Base-by-base conservation (phyloP, 2,888 invertebrate genomes). In the Melinopterus prodromus region DNA sequence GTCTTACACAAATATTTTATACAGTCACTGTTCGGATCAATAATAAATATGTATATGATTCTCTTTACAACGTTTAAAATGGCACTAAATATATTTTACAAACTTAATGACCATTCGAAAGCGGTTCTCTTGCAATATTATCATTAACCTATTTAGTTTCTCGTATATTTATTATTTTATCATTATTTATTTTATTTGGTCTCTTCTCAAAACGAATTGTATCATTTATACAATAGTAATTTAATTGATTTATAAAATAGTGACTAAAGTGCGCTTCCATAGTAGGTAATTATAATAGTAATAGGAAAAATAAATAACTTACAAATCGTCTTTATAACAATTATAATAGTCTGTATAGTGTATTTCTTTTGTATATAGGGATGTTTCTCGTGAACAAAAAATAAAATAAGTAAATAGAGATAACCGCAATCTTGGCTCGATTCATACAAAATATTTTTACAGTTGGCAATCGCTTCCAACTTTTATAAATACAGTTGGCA, bases 401-500 rank as follows among this genome's bases (percentile, higher is more conserved):
- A 26, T 26, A 26, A 26, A 26, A 26, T 26, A 26, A 3, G 35
- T n/a, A n/a, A n/a, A n/a, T n/a, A n/a, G n/a, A n/a, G n/a, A 74
- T 74, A 36, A 74, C n/a, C 12, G 16, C 26, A n/a, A 71, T 35
- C 26, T 74, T 35, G 74, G 37, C 35, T 74, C n/a, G 9, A 26
- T 38, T n/a, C 5, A 74, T n/a, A 37, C 16, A 36, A 37, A 35
- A 74, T 74, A 74, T 74, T 74, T 74, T 74, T 74, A 74, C 35
- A 36, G 74, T 74, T 74, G 74, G 74, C 74, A 74, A 74, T 74
- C 12, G 74, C 36, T 35, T 35, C 37, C 16, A 35, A 37, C 35
- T 74, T 74, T 36, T 74, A 74, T 74, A 74, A 74, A 74, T 74
- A 74, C 37, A 74, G 37, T 74, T 74, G 74, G 74, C 74, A 74